Percentiles rank a stretch among this genome's conserved stretches.
These are phyloP conservation scores for Myrmecobius fasciatus DNA, from an alignment of 2,113 vertebrate genomes.

Conservation along the genomic window DNA sequence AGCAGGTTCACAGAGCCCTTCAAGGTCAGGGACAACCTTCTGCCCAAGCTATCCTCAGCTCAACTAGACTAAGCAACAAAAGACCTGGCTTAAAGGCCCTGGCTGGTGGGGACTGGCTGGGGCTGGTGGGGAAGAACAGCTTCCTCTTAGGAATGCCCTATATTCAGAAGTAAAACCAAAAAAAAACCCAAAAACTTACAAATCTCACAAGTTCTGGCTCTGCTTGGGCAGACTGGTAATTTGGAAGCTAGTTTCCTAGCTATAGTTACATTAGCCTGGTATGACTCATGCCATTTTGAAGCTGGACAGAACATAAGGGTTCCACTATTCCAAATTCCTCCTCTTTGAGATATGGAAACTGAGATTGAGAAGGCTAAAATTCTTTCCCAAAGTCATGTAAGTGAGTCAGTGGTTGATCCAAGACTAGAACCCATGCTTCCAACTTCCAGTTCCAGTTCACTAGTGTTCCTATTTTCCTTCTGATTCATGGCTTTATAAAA, in stretches of 20 bases:
- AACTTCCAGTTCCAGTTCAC: not conserved
- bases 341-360: not conserved
- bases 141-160: not conserved
- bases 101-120: not conserved
- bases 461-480: not conserved
- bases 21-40: constrained; percentile 3
- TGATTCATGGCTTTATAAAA: not conserved
- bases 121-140: not conserved
- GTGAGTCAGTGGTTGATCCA: not conserved
- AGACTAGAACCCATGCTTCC: not conserved
- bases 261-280: not conserved
- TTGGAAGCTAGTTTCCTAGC: not conserved
- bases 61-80: not conserved
- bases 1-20: constrained; percentile 1
- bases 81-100: not conserved
- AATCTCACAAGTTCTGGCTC: not conserved
- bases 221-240: not conserved
- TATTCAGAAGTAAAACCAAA: not conserved
- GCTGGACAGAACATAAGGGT: not conserved
- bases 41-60: not conserved
- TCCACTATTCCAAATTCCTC: not conserved
- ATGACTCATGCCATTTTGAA: not conserved
- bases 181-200: not conserved
- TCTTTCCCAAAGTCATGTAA: not conserved
- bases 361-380: not conserved